Conservation (phyloP, 2,113 vertebrate species). For the Pogona vitticeps region DNA sequence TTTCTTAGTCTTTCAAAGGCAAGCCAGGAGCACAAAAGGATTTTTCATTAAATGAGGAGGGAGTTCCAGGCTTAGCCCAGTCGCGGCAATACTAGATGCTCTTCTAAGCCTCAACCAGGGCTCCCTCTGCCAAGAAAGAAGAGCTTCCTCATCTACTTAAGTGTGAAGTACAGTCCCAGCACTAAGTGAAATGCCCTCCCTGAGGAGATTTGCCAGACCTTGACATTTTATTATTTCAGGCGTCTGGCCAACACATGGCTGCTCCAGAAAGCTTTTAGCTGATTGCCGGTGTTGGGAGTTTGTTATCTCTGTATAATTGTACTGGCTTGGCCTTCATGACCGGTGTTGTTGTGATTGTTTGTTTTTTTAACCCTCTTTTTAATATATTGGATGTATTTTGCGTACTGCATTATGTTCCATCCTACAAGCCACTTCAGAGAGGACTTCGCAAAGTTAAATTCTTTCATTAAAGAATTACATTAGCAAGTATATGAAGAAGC, state of each 20-base stretch:
- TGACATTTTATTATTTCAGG: neutral
- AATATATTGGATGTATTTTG: neutral
- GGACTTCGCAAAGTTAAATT: neutral
- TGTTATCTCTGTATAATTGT: neutral
- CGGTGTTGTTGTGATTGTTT: neutral
- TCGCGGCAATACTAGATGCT: neutral
- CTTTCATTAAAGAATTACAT: neutral
- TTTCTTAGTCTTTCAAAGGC: neutral
- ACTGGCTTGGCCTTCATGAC: neutral
- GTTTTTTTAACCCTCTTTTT: too few relatives aligned
- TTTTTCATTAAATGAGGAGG: neutral
- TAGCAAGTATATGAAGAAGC: neutral
- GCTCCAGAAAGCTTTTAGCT: neutral
- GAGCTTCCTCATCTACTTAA: neutral
- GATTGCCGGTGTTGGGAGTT: neutral
- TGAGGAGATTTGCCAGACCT: neutral
- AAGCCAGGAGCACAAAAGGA: neutral
- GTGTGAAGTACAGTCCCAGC: neutral
- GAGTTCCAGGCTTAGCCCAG: neutral
- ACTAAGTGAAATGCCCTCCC: neutral
- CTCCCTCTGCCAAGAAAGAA: neutral
- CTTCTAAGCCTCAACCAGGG: neutral
- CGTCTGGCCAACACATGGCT: neutral
- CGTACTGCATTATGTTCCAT: neutral
- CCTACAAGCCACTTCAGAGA: neutral